phyloP scores from a whole-genome alignment of 2,888 invertebrate genomes.

The Cerastoderma edule region DNA sequence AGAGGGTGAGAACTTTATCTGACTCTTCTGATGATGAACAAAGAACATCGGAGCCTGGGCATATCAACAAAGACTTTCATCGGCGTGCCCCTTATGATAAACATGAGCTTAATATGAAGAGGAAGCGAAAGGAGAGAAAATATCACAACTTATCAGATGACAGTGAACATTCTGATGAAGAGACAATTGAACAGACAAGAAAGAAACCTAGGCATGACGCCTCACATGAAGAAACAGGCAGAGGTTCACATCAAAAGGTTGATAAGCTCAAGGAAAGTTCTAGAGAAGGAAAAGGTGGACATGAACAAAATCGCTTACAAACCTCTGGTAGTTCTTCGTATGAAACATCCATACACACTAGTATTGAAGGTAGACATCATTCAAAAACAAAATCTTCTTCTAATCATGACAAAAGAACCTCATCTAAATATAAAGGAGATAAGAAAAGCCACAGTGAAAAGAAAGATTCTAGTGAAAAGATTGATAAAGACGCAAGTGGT shows the following conservation, averaged over 20 bases:
- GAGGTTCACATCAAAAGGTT: background rate
- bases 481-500: no score
- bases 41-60: no score
- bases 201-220: slow-evolving; percentile 3
- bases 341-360: no score
- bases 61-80: no score
- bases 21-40: background rate
- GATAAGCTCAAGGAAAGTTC: background rate
- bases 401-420: no score
- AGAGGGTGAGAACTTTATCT: background rate
- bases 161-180: background rate
- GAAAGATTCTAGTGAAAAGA: no score
- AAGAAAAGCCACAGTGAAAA: no score
- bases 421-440: no score
- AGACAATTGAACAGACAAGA: background rate
- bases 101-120: background rate
- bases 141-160: slow-evolving; percentile 3
- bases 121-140: slow-evolving; percentile 10
- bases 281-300: background rate
- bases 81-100: background rate
- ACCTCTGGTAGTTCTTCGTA: no score
- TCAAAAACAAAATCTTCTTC: no score
- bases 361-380: no score
- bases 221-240: background rate
- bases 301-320: no score